Evolutionary conservation across 2,888 invertebrate species (phyloP).

Genomic region (Dendrolimus houi): DNA sequence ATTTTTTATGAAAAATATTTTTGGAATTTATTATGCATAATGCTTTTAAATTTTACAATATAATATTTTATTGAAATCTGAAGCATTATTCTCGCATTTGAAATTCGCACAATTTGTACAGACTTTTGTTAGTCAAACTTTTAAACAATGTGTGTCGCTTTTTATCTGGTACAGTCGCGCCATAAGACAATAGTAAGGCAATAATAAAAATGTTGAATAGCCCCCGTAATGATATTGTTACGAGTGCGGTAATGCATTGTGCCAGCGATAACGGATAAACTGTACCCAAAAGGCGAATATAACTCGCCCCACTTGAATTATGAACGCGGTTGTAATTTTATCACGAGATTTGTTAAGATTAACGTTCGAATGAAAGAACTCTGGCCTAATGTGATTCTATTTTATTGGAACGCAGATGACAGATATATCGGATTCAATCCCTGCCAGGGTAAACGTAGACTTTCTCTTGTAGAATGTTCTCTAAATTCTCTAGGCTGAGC

Average conservation of each 20-base stretch:
- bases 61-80: no score
- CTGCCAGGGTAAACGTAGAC: no score
- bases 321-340: conserved; percentile 5
- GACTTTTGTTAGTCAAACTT: neutral
- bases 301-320: conserved; percentile 26
- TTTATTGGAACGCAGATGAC: no score
- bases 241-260: conserved; percentile 62
- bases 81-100: no score
- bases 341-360: conserved; percentile 13
- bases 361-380: conserved; percentile 6
- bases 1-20: no score
- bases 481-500: no score
- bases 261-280: conserved; percentile 73
- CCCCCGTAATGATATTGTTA: conserved; percentile 71
- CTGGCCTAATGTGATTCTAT: no score
- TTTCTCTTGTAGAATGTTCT: no score
- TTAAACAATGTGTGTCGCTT: conserved; percentile 26
- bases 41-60: no score
- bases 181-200: conserved; percentile 75
- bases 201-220: conserved; percentile 78
- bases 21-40: no score
- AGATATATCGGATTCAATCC: conserved; percentile 9
- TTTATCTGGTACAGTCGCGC: conserved; percentile 66
- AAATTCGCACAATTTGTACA: no score
- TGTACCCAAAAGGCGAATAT: conserved; percentile 66